Percentiles rank a stretch among this genome's conserved stretches.
These are phyloP conservation scores for Sebastes matsubarae DNA, from an alignment of 2,797 vertebrate species.

Conservation along the genomic window DNA sequence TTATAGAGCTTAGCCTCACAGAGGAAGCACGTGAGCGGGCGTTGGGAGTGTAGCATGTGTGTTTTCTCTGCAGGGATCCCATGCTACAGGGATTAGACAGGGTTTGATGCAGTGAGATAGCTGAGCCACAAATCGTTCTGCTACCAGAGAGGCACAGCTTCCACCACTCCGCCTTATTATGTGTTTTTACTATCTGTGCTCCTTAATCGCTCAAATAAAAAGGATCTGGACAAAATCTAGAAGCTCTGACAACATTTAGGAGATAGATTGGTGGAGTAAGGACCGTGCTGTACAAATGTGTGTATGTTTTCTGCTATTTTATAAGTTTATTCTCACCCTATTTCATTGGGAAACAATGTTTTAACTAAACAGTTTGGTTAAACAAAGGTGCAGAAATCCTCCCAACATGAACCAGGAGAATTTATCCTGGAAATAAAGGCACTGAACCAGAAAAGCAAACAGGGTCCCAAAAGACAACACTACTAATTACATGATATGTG, in stretches of 20 bases:
- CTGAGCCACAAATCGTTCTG: constrained; percentile 44
- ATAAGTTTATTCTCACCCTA: not conserved
- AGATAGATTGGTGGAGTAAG: not conserved
- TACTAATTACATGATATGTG: not conserved
- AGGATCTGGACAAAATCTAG: not conserved
- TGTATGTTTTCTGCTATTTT: not conserved
- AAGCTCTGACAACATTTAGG: not conserved
- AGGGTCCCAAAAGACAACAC: not conserved
- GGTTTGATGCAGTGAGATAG: constrained; percentile 34
- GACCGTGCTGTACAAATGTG: no score
- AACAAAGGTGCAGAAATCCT: not conserved
- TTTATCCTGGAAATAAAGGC: not conserved
- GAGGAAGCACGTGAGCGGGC: constrained; percentile 44
- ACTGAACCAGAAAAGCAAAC: not conserved
- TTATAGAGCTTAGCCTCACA: constrained; percentile 57
- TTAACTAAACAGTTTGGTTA: not conserved
- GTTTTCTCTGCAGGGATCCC: constrained; percentile 51
- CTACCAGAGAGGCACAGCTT: constrained; percentile 1
- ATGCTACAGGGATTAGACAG: constrained; percentile 51
- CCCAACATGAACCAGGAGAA: not conserved
- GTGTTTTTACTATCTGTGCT: not conserved
- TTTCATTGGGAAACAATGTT: not conserved
- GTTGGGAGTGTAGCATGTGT: constrained; percentile 24
- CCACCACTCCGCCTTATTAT: not conserved
- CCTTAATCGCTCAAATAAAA: not conserved